Conservation (phyloP, 64 coral and sea anemone genomes). For the Dendrophyllia cribrosa region DNA sequence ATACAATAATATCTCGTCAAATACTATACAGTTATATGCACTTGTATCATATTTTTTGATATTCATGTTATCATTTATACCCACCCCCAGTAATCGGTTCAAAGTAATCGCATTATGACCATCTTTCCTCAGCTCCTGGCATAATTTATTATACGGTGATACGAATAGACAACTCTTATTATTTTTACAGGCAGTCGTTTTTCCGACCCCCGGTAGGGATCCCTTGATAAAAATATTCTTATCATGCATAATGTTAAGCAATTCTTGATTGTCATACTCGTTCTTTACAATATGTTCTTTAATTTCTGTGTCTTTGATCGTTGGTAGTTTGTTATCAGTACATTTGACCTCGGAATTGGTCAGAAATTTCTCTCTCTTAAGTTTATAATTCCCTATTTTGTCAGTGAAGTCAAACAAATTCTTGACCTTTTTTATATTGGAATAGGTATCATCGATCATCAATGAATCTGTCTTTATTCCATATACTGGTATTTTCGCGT, state of each 20-base stretch:
- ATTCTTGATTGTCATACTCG: no score
- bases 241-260: no score
- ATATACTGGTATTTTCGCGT: not conserved
- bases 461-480: no score
- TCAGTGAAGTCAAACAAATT: slow-evolving; percentile 28
- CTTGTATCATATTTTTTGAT: no score
- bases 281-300: no score
- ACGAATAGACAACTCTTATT: slow-evolving; percentile 32
- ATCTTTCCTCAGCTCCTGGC: not conserved
- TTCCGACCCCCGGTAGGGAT: slow-evolving; percentile 4
- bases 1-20: no score
- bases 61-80: slow-evolving; percentile 42
- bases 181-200: slow-evolving; percentile 53
- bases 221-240: slow-evolving; percentile 44
- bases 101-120: no score
- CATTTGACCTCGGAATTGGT: no score
- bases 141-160: slow-evolving; percentile 66
- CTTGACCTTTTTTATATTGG: slow-evolving; percentile 1
- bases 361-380: no score
- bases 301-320: no score
- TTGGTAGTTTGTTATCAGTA: no score
- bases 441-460: not conserved
- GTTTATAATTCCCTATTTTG: no score
- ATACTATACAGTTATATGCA: slow-evolving; percentile 15
- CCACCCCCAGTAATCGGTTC: slow-evolving; percentile 5